Conservation (phyloP, 2,113 vertebrate species). For the Lophochroa leadbeateri region DNA sequence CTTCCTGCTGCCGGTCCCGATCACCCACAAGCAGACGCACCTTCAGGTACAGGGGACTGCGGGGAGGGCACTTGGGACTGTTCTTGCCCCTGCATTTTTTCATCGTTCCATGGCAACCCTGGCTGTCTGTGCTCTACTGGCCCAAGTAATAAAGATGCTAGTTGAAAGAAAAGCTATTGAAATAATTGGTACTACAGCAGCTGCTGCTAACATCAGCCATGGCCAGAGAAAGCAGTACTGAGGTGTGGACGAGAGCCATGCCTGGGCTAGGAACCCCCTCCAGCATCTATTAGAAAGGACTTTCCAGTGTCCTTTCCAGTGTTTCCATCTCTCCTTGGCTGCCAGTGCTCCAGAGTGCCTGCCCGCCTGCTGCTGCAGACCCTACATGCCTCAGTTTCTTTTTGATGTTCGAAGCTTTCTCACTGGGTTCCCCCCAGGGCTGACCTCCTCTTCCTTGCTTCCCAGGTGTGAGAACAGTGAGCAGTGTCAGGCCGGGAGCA, state of each 20-base stretch:
- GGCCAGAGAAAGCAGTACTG: not conserved
- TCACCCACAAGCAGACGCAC: constrained; percentile 82
- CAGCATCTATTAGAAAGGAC: not conserved
- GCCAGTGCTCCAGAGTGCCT: rapidly evolving
- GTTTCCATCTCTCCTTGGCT: not conserved
- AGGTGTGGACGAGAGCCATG: rapidly evolving
- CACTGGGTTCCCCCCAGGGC: not conserved
- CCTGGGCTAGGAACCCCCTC: not conserved
- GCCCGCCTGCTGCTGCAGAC: not conserved
- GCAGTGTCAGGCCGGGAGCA: constrained; percentile 65
- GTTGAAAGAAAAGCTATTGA: not conserved
- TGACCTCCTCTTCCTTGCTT: constrained; percentile 58
- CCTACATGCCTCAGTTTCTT: rapidly evolving
- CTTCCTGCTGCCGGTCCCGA: constrained; percentile 80
- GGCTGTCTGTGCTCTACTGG: not conserved
- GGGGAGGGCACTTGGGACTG: not conserved
- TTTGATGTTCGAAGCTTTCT: not conserved
- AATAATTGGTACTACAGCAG: not conserved
- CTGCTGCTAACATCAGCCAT: not conserved
- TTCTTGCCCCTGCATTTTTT: not conserved
- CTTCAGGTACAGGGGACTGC: constrained; percentile 78
- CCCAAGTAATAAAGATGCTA: not conserved
- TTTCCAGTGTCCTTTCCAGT: not conserved
- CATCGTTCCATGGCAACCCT: rapidly evolving
- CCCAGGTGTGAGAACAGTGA: constrained; percentile 81